A percentile compares a stretch with the other conserved stretches of the same genome.
Conservation (phyloP, 2,888 invertebrate genomes). For the Dasypogon diadema region DNA sequence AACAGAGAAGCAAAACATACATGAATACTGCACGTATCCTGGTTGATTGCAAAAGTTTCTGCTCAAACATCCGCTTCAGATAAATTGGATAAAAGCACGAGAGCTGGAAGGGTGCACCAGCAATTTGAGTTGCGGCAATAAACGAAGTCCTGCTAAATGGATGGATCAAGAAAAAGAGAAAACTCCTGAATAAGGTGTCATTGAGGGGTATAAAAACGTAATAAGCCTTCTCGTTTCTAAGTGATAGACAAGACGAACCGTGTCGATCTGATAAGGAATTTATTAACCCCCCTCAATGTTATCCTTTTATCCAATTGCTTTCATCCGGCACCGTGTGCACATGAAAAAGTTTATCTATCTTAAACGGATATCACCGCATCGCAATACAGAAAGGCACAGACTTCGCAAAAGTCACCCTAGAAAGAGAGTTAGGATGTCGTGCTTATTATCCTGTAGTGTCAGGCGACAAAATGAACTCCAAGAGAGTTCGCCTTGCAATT, state of each 20-base stretch:
- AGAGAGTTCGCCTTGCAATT: constrained; percentile 20
- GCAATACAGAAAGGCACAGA: neutral
- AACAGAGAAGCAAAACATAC: constrained; percentile 22
- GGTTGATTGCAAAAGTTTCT: constrained; percentile 52
- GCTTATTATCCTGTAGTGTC: neutral
- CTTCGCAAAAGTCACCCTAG: neutral
- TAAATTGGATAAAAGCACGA: constrained; percentile 37
- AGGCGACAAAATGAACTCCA: neutral
- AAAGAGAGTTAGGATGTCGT: neutral
- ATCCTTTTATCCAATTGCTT: constrained; percentile 44
- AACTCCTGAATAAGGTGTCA: neutral
- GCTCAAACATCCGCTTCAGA: constrained; percentile 51
- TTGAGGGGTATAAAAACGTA: constrained; percentile 20
- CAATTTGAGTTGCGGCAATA: constrained; percentile 20
- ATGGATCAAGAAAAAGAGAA: constrained; percentile 36
- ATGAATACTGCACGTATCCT: constrained; percentile 29
- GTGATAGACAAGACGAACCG: constrained; percentile 22
- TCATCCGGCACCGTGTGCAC: neutral
- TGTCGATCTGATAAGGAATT: constrained; percentile 46
- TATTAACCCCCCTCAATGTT: constrained; percentile 24
- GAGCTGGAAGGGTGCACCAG: constrained; percentile 17
- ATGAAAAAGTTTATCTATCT: neutral
- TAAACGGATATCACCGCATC: neutral
- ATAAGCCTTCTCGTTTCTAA: constrained; percentile 1
- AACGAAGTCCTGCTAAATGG: constrained; percentile 34